phyloP scores from a whole-genome alignment of 1,140 invertebrate genomes.

The roundworm (Caenorhabditis elegans) region DNA sequence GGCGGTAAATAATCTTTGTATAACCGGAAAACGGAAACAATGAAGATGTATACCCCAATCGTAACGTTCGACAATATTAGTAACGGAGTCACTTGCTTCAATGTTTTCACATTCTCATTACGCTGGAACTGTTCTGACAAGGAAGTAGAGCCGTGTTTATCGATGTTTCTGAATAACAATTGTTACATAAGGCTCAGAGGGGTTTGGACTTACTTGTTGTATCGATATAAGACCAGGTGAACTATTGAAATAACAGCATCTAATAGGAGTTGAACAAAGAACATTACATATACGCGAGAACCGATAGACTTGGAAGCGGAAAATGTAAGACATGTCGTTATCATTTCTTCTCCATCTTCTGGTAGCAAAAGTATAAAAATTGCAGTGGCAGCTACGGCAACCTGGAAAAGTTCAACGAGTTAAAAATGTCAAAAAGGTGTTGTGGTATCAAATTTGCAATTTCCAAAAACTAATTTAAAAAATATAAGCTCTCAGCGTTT shows the following conservation, averaged over 20 bases:
- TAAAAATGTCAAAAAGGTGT: too few relatives aligned
- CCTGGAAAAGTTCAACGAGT: too few relatives aligned
- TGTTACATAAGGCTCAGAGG: too few relatives aligned
- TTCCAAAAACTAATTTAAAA: too few relatives aligned
- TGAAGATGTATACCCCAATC: neutral
- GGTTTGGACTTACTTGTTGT: neutral
- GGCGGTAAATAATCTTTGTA: neutral
- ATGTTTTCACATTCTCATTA: neutral
- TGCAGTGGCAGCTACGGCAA: neutral
- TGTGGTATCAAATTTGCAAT: too few relatives aligned
- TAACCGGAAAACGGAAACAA: neutral
- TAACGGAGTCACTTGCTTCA: neutral
- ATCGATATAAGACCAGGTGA: neutral
- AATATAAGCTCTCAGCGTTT: too few relatives aligned
- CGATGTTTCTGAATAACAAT: neutral
- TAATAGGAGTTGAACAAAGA: neutral
- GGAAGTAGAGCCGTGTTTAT: neutral
- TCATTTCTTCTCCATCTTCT: conserved; percentile 13
- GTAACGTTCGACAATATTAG: neutral
- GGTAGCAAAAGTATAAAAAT: neutral
- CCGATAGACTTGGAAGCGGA: conserved; percentile 2
- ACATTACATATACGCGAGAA: neutral
- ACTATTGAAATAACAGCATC: neutral
- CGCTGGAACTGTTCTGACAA: neutral
- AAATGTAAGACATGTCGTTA: neutral